Percentiles rank a stretch among this genome's conserved stretches.
Evolutionary conservation across 2,113 vertebrate genomes (phyloP).

Genomic region (Ranitomeya variabilis): DNA sequence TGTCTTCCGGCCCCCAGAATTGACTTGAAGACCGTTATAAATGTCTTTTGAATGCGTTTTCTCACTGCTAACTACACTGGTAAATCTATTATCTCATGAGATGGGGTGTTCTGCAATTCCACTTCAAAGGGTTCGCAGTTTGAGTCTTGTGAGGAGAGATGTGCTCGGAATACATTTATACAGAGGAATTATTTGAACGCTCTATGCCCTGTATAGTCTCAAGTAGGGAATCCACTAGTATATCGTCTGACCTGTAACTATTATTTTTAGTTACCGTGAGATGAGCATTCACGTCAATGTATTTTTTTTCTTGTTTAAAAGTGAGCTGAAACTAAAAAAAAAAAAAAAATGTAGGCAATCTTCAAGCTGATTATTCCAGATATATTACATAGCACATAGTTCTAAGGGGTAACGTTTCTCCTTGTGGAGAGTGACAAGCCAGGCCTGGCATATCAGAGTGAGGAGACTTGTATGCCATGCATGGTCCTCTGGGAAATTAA

Average conservation of each 20-base stretch:
- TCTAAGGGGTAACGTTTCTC: too few relatives aligned
- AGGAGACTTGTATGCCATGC: too few relatives aligned
- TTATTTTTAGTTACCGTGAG: too few relatives aligned
- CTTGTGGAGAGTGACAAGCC: too few relatives aligned
- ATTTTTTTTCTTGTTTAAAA: neutral
- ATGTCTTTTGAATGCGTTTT: slow-evolving; percentile 17
- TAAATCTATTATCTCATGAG: slow-evolving; percentile 17
- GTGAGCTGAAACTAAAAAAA: neutral
- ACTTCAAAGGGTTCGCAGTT: slow-evolving; percentile 35
- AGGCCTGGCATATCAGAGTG: too few relatives aligned
- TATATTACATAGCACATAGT: too few relatives aligned
- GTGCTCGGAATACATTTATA: slow-evolving; percentile 30
- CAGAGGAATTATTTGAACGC: neutral
- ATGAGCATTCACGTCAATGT: neutral
- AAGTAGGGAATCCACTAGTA: too few relatives aligned
- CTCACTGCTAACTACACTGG: slow-evolving; percentile 16
- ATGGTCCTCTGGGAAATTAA: too few relatives aligned
- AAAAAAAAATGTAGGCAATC: too few relatives aligned
- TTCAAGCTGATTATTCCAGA: too few relatives aligned
- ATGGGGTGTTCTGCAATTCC: slow-evolving; percentile 29
- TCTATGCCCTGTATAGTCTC: neutral
- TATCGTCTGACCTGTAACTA: neutral
- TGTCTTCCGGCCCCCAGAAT: neutral
- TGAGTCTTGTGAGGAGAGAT: slow-evolving; percentile 11
- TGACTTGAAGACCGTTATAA: slow-evolving; percentile 2